Base-by-base conservation (phyloP, 23 tunicate genomes). In the Pegea sp. region DNA sequence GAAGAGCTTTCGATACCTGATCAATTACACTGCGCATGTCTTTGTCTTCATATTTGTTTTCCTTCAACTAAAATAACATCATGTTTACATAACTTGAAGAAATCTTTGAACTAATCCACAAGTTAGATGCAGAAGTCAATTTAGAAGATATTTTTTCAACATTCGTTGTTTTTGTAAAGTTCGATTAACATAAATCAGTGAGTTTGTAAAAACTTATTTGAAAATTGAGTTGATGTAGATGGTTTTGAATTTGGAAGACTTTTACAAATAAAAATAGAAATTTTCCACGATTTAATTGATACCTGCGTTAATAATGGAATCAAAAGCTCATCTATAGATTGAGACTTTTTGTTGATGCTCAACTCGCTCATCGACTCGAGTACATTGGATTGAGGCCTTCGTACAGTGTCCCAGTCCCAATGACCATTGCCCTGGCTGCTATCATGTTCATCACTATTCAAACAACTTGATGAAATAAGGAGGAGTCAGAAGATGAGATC, bases 41-140 rank as follows among this genome's bases (percentile, higher is more conserved):
- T 54, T 69, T 73, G 60, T 66, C 69, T 49, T 84, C 76, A 58
- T 73, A 84, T 31, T 70, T 69, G 64, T 84, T 84, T 63, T 84
- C 95, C 53, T 84, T 74, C 56, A 84, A 32, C 81, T 84, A 59
- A 3, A 22, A 64, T n/a, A 42, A 38, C 22, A 55, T 3, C 44
- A 6, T 6, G 22, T 13, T 20, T 13, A 13, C 7, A n/a, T 50
- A 7, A 50, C 56, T 50, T 6, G 7, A 11, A 18, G 22, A 13
- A 13, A 6, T 18, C 56, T 11, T 50, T 18, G 56, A 13, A 13
- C 19, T 13, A 20, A 50, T 21, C 22, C 22, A 20, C 20, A 18
- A 7, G 56, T 20, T 20, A 50, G 16, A 8, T 38, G 46, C 46
- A 38, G 16, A 16, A 11, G 13, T 8, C 16, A 16, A 38, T 16